A percentile compares a stretch with the other conserved stretches of the same genome.
Conservation (phyloP, 2,888 invertebrate species). For the Drosophila greeni region DNA sequence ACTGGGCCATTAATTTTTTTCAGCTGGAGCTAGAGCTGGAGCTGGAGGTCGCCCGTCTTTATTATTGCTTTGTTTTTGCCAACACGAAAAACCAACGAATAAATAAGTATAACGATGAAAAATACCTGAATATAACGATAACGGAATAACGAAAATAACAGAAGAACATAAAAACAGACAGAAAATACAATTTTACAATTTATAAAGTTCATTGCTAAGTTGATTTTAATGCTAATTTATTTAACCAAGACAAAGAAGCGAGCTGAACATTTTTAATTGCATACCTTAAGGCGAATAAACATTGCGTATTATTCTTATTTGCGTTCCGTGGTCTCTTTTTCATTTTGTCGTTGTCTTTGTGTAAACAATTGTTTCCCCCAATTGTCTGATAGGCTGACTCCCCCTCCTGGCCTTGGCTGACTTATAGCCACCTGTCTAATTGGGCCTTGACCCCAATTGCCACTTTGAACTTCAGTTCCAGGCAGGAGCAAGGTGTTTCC, state of each 20-base stretch:
- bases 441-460: slow-evolving; percentile 14
- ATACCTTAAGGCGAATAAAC: slow-evolving; percentile 49
- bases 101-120: slow-evolving; percentile 37
- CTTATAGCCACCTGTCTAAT: slow-evolving; percentile 20
- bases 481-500: neutral
- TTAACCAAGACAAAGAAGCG: slow-evolving; percentile 46
- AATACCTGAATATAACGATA: slow-evolving; percentile 26
- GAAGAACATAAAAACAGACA: slow-evolving; percentile 18
- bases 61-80: slow-evolving; percentile 36
- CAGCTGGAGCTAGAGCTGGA: neutral
- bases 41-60: slow-evolving; percentile 2
- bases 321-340: slow-evolving; percentile 30
- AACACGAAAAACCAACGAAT: slow-evolving; percentile 43
- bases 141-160: slow-evolving; percentile 19
- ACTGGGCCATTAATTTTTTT: slow-evolving; percentile 37
- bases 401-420: slow-evolving; percentile 27
- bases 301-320: slow-evolving; percentile 43
- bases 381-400: slow-evolving; percentile 1
- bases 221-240: slow-evolving; percentile 66
- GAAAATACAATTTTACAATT: slow-evolving; percentile 59
- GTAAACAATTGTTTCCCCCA: slow-evolving; percentile 7
- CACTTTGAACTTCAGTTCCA: neutral
- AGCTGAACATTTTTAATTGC: slow-evolving; percentile 41
- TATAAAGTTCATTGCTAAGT: slow-evolving; percentile 64
- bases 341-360: slow-evolving; percentile 44